Base-by-base conservation (phyloP, 2,113 vertebrate genomes). In the Hippocampus barbouri region DNA sequence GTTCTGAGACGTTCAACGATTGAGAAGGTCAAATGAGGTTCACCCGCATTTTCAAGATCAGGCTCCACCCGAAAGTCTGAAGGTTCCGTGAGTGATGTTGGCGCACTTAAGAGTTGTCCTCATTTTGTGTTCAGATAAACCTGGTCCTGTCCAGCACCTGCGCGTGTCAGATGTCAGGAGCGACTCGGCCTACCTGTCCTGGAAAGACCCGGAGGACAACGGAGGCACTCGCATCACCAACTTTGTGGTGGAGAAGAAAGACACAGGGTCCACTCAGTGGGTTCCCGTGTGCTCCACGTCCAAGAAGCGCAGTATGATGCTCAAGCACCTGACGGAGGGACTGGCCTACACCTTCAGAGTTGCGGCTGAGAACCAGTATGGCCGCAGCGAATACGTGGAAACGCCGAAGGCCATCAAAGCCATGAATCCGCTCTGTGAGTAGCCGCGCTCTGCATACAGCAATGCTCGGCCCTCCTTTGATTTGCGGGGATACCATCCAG, bases 121-220 rank as follows among this genome's bases (percentile, higher is more conserved):
- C 3, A 11, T 49, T 6, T 78, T 74, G 68, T 47, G 18, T 63
- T 47, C 84, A 99, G 97, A 99, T 88, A 98, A 98, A 86, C 97
- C 97, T 80, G 96, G 95, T 72, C 96, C 97, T 71, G 93, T 98
- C 66, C 95, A 96, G 91, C 92, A 98, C 88, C 91, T 99, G 8
- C 88, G 94, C 23, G 76, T 98, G 75, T 96, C 95, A 86, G 97
- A 99, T 79, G 87, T 99, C 77, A 94, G 96, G 88, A 94, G 92
- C 0, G 97, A 99, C 89, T 99, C 97, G 34, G 98, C 96, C 67
- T 97, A 98, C 77, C 90, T 99, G 66, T 97, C 96, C 54, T 99
- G 97, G 97, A 98, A 96, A 79, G 97, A 98, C 80, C 97, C 97
- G 25, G 93, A 98, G 71, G 97, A 99, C 81, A 95, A 92, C 63